Evolutionary conservation across 2,888 invertebrate species (phyloP).

Genomic region (Heliconius cydno): DNA sequence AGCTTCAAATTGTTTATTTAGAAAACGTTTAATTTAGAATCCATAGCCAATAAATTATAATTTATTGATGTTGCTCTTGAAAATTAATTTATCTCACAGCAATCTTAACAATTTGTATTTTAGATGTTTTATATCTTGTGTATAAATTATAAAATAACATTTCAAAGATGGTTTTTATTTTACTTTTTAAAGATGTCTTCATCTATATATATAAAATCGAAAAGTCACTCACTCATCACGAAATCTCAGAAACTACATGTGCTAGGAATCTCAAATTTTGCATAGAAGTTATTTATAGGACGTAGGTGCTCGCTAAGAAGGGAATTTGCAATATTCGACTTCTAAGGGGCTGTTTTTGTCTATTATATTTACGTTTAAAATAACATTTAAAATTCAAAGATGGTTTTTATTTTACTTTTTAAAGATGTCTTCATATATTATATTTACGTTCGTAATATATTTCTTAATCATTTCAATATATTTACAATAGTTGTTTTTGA

Average conservation of each 20-base stretch:
- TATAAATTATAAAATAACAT: background rate
- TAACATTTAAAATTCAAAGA: background rate
- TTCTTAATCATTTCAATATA: background rate
- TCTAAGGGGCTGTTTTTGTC: no score
- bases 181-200: background rate
- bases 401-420: background rate
- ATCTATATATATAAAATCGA: background rate
- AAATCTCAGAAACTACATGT: no score
- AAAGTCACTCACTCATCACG: no score
- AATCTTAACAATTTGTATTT: background rate
- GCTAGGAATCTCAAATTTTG: no score
- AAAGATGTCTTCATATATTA: background rate
- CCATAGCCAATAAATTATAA: constrained; percentile 26
- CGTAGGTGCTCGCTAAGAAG: no score
- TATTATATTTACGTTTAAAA: no score
- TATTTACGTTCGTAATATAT: background rate
- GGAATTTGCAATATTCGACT: no score
- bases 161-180: background rate
- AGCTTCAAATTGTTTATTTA: constrained; percentile 32
- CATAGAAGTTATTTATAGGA: no score
- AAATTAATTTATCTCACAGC: constrained; percentile 27
- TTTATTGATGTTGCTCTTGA: constrained; percentile 21
- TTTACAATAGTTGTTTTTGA: constrained; percentile 3
- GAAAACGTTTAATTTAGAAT: constrained; percentile 26
- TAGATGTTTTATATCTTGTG: background rate